These are phyloP conservation scores for Camponotus pennsylvanicus DNA, from an alignment of 1,140 invertebrate genomes.

Conservation along the genomic window DNA sequence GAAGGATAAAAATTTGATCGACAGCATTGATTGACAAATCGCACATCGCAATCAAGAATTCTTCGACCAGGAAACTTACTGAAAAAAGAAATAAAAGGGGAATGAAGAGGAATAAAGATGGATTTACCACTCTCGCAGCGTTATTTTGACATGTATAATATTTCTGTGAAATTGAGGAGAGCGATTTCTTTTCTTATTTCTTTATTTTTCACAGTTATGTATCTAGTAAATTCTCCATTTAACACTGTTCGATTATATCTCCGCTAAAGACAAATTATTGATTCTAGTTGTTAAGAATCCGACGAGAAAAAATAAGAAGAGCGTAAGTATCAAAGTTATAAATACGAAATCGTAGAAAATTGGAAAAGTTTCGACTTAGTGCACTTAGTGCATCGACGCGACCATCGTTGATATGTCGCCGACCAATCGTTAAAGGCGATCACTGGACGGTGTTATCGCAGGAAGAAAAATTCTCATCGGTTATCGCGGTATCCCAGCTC, in stretches of 20 bases:
- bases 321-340: slow-evolving; percentile 69
- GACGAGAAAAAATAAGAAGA: slow-evolving; percentile 52
- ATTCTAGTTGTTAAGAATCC: slow-evolving; percentile 31
- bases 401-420: slow-evolving; percentile 65
- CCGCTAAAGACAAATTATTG: slow-evolving; percentile 24
- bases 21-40: slow-evolving; percentile 33
- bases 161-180: slow-evolving; percentile 6
- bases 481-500: slow-evolving; percentile 56
- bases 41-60: slow-evolving; percentile 12
- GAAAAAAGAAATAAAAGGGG: neutral
- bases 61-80: neutral
- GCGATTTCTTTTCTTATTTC: neutral
- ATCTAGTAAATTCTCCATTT: slow-evolving; percentile 1
- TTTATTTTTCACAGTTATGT: slow-evolving; percentile 1
- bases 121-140: neutral
- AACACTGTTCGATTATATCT: neutral
- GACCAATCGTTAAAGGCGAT: slow-evolving; percentile 55
- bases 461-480: slow-evolving; percentile 61
- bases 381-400: slow-evolving; percentile 59
- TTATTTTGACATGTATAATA: neutral
- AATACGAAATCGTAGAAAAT: slow-evolving; percentile 82
- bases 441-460: slow-evolving; percentile 40
- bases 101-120: neutral
- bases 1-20: slow-evolving; percentile 12
- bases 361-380: slow-evolving; percentile 78